Evolutionary conservation across 2,888 invertebrate species (phyloP).

Genomic region (Luffia ferchaultella): DNA sequence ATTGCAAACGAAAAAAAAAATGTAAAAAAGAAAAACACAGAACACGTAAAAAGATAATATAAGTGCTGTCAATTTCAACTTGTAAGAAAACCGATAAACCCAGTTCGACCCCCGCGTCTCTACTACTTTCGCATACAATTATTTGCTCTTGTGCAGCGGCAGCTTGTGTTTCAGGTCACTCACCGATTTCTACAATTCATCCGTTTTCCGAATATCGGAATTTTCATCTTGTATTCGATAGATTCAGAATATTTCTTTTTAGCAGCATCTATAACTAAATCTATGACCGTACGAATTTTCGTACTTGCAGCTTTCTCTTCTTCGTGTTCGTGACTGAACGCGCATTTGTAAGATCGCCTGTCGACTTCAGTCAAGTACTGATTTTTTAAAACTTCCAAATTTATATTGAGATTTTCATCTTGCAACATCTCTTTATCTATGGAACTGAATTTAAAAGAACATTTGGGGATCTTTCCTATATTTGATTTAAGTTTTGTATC

Average conservation of each 20-base stretch:
- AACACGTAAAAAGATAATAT: no score
- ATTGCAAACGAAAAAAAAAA: no score
- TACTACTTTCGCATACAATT: no score
- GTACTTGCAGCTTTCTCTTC: neutral
- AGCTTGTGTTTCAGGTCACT: no score
- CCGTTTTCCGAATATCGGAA: no score
- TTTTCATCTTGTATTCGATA: no score
- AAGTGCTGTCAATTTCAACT: no score
- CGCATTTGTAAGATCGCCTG: constrained; percentile 17
- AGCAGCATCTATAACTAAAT: constrained; percentile 19
- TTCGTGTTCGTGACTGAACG: constrained; percentile 18
- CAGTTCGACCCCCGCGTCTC: no score
- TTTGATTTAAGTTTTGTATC: constrained; percentile 8
- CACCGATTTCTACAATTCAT: no score
- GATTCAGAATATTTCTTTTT: neutral
- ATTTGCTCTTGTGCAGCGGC: no score
- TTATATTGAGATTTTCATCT: constrained; percentile 25
- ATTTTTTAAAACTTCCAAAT: constrained; percentile 41
- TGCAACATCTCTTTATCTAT: constrained; percentile 25
- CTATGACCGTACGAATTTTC: constrained; percentile 18
- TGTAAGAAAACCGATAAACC: no score
- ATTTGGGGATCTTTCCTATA: constrained; percentile 17
- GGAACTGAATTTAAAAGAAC: constrained; percentile 30
- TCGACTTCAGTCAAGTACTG: constrained; percentile 37
- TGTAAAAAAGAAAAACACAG: no score